Conservation (phyloP, 2,888 invertebrate genomes). For the Apamea monoglypha region DNA sequence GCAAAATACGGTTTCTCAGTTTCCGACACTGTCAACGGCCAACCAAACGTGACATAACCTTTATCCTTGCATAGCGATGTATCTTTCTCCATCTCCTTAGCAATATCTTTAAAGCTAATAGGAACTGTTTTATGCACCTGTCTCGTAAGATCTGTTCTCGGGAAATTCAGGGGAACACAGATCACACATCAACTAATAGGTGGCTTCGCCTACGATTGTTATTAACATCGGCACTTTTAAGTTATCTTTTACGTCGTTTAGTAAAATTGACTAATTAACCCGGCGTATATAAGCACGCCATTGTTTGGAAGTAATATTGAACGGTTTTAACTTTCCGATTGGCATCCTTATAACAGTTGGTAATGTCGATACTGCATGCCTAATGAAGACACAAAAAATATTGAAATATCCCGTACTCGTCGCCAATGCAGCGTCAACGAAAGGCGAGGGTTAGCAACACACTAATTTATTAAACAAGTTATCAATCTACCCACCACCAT, state of each 20-base stretch:
- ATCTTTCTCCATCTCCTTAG: too few species aligned
- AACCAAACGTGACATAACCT: neutral
- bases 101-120: too few species aligned
- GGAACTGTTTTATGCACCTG: too few species aligned
- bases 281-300: neutral
- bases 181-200: slow-evolving; percentile 11
- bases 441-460: too few species aligned
- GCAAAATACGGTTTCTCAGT: slow-evolving; percentile 6
- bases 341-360: neutral
- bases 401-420: too few species aligned
- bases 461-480: too few species aligned
- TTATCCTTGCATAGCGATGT: too few species aligned
- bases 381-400: too few species aligned
- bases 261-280: neutral
- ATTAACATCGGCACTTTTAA: neutral
- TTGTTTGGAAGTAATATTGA: neutral
- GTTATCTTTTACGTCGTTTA: neutral
- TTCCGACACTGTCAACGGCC: slow-evolving; percentile 3
- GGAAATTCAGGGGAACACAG: slow-evolving; percentile 24
- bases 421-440: too few species aligned
- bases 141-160: slow-evolving; percentile 9
- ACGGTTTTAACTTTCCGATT: neutral
- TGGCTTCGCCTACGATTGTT: neutral
- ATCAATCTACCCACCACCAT: too few species aligned
- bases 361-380: too few species aligned